Conservation (phyloP, 2,888 invertebrate genomes). For the Brassicogethes aeneus region DNA sequence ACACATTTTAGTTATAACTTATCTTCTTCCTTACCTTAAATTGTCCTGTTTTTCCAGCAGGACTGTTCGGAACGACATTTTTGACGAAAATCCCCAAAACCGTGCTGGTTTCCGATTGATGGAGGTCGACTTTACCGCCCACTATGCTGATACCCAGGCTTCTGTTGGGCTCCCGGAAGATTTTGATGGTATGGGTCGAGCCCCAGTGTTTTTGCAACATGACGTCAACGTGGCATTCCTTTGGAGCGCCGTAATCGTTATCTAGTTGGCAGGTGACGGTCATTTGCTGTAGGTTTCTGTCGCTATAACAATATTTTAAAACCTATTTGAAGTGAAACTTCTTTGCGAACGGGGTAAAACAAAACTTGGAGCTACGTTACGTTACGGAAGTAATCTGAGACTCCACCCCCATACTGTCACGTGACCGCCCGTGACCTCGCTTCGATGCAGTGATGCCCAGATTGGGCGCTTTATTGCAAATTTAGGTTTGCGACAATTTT, state of each 20-base stretch:
- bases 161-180: conserved; percentile 62
- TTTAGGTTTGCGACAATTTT: no score
- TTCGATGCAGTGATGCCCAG: no score
- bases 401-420: no score
- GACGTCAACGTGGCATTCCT: conserved; percentile 38
- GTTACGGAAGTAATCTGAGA: background rate
- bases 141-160: conserved; percentile 96
- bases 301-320: conserved; percentile 26
- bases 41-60: conserved; percentile 84
- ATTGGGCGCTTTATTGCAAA: no score
- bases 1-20: no score
- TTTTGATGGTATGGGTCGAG: conserved; percentile 63
- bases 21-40: conserved; percentile 73
- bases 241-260: conserved; percentile 25
- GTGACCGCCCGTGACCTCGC: no score
- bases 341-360: no score
- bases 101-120: conserved; percentile 51
- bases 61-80: conserved; percentile 88
- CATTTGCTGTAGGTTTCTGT: conserved; percentile 21
- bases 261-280: conserved; percentile 29
- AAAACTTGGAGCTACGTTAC: conserved; percentile 1
- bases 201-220: conserved; percentile 74
- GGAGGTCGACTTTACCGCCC: conserved; percentile 82
- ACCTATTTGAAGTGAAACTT: no score
- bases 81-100: conserved; percentile 97